Evolutionary conservation across 2,113 vertebrate species (phyloP), one percentile per base, ranked within the genome.

Genomic region (Oxyruncus cristatus): DNA sequence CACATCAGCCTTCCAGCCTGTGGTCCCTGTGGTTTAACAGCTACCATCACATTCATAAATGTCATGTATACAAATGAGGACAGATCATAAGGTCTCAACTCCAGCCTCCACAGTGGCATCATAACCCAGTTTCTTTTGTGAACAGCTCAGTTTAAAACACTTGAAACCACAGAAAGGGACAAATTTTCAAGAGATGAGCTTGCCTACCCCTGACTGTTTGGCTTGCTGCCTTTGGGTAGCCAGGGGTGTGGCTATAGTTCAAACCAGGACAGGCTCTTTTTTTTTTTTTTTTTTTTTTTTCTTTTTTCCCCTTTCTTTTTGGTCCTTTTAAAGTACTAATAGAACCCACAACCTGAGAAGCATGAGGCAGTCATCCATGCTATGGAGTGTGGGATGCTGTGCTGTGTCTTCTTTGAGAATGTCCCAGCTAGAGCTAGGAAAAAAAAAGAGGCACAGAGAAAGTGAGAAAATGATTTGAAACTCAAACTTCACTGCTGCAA

Each of bases 131-230:
- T 81, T 87, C 13, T n/a, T 84, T 88, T 83, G 30, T 86, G 75
- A 95, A 71, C 42, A 83, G 63, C 80, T 86, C 44, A 46, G 68
- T 59, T 92, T 79, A 24, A 88, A 93, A 78, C 85, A 14, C 33
- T 77, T 50, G 30, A 92, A 94, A 84, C 53, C 73, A 89, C 76
- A 89, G 88, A 89, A 83, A 85, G 85, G 87, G 76, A 65, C 70
- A 82, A 82, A 78, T 27, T 67, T 53, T 47, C 71, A 63, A 87
- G 84, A 91, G 52, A 68, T 14, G 41, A 96, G 30, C 30, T 65
- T 85, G 68, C 50, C 58, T 44, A 68, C 23, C 30, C 59, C 67
- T 92, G 78, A 61, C 61, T 86, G 24, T 89, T 59, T 86, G 75
- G 55, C n/a, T 76, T 3, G 0, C 21, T 92, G 63, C 52, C 65